Evolutionary conservation across 2,113 vertebrate genomes (phyloP).

Genomic region (Felis chaus): DNA sequence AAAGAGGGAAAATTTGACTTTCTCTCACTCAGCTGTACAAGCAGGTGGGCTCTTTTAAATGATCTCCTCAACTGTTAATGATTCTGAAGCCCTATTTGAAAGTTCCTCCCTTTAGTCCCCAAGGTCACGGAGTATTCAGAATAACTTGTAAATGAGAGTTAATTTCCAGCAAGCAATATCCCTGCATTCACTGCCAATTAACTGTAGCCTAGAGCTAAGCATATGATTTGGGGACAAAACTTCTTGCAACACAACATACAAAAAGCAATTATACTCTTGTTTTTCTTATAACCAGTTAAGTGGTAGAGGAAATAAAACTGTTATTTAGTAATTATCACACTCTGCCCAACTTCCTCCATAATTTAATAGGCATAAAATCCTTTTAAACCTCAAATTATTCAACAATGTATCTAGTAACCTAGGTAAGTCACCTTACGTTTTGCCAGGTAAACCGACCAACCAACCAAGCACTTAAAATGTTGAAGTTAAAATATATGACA

Average conservation of each 20-base stretch:
- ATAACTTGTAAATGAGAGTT: constrained; percentile 41
- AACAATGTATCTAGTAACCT: constrained; percentile 22
- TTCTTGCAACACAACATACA: background rate
- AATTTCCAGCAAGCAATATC: constrained; percentile 46
- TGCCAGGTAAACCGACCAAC: background rate
- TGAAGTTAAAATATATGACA: background rate
- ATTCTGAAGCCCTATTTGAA: constrained; percentile 2
- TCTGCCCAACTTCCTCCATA: background rate
- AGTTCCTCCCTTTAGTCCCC: constrained; percentile 13
- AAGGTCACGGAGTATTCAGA: constrained; percentile 43
- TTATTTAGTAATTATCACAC: constrained; percentile 35
- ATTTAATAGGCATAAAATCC: constrained; percentile 40
- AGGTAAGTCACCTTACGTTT: constrained; percentile 27
- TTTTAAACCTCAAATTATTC: constrained; percentile 43
- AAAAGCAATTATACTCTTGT: constrained; percentile 53
- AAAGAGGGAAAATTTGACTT: background rate
- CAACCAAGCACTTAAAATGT: constrained; percentile 26
- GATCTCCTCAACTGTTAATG: background rate
- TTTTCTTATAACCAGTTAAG: constrained; percentile 30
- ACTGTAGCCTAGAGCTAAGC: constrained; percentile 61
- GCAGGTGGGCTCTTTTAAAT: constrained; percentile 15
- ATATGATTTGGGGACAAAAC: constrained; percentile 50
- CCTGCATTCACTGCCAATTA: constrained; percentile 49
- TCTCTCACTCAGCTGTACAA: background rate
- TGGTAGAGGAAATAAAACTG: constrained; percentile 38